These are phyloP conservation scores for Tinea semifulvella DNA, from an alignment of 2,888 invertebrate genomes.

Conservation along the genomic window DNA sequence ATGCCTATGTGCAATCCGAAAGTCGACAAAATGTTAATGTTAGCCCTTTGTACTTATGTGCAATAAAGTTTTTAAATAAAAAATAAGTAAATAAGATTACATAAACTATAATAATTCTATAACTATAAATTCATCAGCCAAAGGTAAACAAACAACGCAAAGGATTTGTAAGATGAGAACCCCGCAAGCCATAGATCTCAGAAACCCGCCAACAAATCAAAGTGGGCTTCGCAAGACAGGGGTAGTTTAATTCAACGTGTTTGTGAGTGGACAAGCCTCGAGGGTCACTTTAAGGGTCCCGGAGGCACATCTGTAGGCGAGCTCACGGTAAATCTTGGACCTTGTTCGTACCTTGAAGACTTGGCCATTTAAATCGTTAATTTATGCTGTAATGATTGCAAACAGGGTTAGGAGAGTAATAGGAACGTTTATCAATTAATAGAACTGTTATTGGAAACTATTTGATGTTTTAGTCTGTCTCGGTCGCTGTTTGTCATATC, in stretches of 20 bases:
- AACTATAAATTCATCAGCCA: background rate
- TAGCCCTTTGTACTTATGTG: too few species aligned
- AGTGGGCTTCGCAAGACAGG: conserved; percentile 40
- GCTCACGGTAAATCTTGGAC: conserved; percentile 11
- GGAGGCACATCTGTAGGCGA: conserved; percentile 15
- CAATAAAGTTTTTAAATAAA: too few species aligned
- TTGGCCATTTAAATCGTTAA: conserved; percentile 12
- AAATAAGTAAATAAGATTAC: too few species aligned
- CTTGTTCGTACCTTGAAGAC: conserved; percentile 2
- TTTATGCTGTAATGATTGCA: too few species aligned
- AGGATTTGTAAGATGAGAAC: conserved; percentile 14
- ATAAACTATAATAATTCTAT: background rate
- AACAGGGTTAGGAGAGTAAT: too few species aligned
- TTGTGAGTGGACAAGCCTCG: conserved; percentile 7
- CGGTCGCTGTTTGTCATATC: too few species aligned
- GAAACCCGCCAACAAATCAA: conserved; percentile 50
- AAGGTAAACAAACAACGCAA: conserved; percentile 1
- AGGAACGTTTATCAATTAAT: too few species aligned
- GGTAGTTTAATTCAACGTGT: conserved; percentile 29
- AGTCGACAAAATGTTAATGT: too few species aligned
- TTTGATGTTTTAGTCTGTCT: too few species aligned
- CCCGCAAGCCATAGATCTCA: conserved; percentile 45
- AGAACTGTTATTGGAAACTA: too few species aligned
- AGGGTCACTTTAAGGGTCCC: conserved; percentile 9
- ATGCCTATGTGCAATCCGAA: too few species aligned